phyloP scores from a whole-genome alignment of 1,140 invertebrate genomes.

The Brachionus rotundiformis region DNA sequence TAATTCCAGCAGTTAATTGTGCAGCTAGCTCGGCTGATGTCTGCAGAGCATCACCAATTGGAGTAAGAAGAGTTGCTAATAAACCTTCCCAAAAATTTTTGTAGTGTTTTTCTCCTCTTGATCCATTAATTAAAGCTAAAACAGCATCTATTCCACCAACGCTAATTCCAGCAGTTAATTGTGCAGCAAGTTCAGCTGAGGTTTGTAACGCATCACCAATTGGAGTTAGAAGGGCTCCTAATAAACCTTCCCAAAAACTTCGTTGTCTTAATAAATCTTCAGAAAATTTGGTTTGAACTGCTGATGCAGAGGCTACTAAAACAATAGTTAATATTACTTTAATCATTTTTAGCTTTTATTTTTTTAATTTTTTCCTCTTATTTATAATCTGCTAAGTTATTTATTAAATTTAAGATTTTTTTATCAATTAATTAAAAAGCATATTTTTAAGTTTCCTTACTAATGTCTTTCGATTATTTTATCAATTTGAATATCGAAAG shows the following conservation, averaged over 20 bases:
- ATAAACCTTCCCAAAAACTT: slow-evolving; percentile 9
- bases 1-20: not conserved
- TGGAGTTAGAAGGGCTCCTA: not conserved
- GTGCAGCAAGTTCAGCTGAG: slow-evolving; percentile 9
- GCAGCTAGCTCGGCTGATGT: not conserved
- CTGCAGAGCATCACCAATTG: not conserved
- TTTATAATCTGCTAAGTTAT: not conserved
- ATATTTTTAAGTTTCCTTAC: not conserved
- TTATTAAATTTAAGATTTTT: not conserved
- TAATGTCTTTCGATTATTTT: not conserved
- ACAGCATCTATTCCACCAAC: not conserved
- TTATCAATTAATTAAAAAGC: not conserved
- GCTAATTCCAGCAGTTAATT: slow-evolving; percentile 2
- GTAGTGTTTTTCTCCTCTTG: not conserved
- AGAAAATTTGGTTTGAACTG: not conserved
- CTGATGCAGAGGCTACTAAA: not conserved
- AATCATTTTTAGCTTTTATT: not conserved
- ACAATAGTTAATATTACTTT: not conserved
- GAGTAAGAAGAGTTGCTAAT: not conserved
- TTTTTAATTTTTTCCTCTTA: not conserved
- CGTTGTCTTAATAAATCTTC: not conserved
- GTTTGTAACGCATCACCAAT: slow-evolving; percentile 30
- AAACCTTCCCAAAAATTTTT: not conserved
- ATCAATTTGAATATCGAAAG: not conserved
- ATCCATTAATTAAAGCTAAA: not conserved